Base-by-base conservation (phyloP, 92 coral and sea anemone species). In the Scolanthus callimorphus region DNA sequence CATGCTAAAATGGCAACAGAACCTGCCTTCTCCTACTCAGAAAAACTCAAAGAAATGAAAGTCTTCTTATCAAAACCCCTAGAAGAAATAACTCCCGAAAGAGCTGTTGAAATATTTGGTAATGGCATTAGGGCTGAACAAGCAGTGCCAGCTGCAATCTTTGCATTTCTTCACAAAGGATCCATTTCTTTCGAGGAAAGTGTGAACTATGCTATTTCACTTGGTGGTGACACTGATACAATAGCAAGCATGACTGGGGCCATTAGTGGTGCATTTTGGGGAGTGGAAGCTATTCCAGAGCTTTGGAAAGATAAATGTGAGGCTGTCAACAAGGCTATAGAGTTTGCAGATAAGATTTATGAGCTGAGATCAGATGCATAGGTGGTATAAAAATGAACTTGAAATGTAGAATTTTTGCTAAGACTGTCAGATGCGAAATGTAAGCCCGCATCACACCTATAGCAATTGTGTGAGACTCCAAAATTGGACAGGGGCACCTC, bases 211-310 rank as follows among this genome's bases (percentile, higher is more conserved):
- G 96, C 98, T n/a, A 92, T 92, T 26, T 88, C 96, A 11, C 77
- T 92, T 17, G 98, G 98, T 11, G 98, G 98, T 12, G 98, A 92
- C 57, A 92, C 98, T 1, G 98, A 92, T 82, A 92, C 98, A 11
- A 92, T 92, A 31, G 98, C 89, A 8, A 84, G 96, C 44, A 92
- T 92, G 98, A 46, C 98, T 2, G 98, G 98, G 20, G 96, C 98
- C 1, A 92, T 92, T 17, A 76, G 87, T 67, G 98, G 98, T 8
- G 98, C 98, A 4, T 92, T 80, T 65, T 81, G 90, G 86, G 98
- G 98, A 37, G 65, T 84, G 27, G 77, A 81, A 3, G 29, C 63
- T 27, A 77, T 92, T 19, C 91, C 98, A 26, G 60, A 63, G 20
- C 53, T 74, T 43, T 92, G 98, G 90, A 63, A 29, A 50, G 72